Conservation (phyloP, 2,888 invertebrate species). For the Drosophila subsilvestris region DNA sequence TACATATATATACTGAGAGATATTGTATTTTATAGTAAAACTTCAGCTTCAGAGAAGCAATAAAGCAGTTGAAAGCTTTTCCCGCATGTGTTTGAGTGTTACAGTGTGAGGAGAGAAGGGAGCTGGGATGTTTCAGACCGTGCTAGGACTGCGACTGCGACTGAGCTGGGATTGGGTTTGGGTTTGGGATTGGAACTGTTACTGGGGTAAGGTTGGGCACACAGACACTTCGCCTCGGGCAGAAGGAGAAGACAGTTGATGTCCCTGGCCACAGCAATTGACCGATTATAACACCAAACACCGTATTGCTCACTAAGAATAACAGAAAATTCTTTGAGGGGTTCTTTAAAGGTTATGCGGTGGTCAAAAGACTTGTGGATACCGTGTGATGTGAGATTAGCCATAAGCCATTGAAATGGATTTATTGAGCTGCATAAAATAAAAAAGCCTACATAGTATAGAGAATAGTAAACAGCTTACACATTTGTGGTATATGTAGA, state of each 20-base stretch:
- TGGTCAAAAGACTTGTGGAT: not conserved
- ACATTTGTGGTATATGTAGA: too few species aligned
- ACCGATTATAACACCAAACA: conserved; percentile 64
- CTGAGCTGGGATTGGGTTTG: not conserved
- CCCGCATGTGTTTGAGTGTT: conserved; percentile 9
- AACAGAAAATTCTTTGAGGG: conserved; percentile 2
- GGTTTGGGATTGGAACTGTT: conserved; percentile 4
- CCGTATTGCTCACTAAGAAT: conserved; percentile 36
- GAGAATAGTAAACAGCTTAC: too few species aligned
- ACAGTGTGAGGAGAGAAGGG: not conserved
- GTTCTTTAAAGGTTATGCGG: not conserved
- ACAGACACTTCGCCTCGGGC: conserved; percentile 32
- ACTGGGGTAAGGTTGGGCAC: conserved; percentile 9
- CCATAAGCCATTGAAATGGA: not conserved
- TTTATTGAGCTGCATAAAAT: not conserved
- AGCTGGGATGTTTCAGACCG: not conserved
- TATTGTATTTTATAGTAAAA: conserved; percentile 33
- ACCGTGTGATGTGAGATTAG: not conserved
- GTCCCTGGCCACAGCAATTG: conserved; percentile 59
- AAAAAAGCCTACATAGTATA: not conserved
- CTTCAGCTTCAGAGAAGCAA: conserved; percentile 33
- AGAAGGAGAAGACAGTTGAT: conserved; percentile 49
- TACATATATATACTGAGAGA: conserved; percentile 2
- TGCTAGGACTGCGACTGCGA: not conserved
- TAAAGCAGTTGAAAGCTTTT: conserved; percentile 38